A percentile compares a stretch with the other conserved stretches of the same genome.
Evolutionary conservation across 2,888 invertebrate species (phyloP).

Genomic region (Fragum whitleyi): DNA sequence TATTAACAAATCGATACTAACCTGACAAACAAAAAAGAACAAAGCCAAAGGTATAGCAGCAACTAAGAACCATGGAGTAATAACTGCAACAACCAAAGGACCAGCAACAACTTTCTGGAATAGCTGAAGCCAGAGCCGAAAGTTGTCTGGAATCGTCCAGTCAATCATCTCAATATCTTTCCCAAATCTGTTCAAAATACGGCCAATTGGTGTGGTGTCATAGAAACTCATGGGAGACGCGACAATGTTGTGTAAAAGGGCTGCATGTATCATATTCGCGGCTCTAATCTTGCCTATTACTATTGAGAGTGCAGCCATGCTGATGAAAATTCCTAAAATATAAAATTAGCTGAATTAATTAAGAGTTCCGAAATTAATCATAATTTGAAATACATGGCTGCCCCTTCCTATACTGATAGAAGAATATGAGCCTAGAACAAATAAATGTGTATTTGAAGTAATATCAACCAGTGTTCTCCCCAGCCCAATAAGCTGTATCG

Average conservation of each 20-base stretch:
- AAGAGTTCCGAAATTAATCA: neutral
- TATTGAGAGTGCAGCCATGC: conserved; percentile 34
- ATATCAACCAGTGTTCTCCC: too few species aligned
- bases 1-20: conserved; percentile 43
- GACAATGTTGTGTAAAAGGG: conserved; percentile 73
- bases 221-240: conserved; percentile 80
- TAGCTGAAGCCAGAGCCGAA: conserved; percentile 70
- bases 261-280: conserved; percentile 70
- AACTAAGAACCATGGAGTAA: conserved; percentile 75
- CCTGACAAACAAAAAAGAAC: conserved; percentile 81
- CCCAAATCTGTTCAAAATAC: conserved; percentile 81
- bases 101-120: conserved; percentile 69
- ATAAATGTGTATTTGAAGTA: too few species aligned
- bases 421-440: too few species aligned
- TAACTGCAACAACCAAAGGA: conserved; percentile 75
- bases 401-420: too few species aligned
- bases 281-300: conserved; percentile 65
- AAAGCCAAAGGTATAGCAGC: conserved; percentile 75
- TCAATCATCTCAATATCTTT: conserved; percentile 82
- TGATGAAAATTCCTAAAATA: conserved; percentile 50
- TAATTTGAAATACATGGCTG: too few species aligned
- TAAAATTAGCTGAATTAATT: conserved; percentile 21
- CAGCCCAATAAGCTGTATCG: too few species aligned
- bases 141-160: conserved; percentile 70
- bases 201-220: conserved; percentile 81